phyloP scores from a whole-genome alignment of 2,888 invertebrate genomes.

The Allacma fusca region DNA sequence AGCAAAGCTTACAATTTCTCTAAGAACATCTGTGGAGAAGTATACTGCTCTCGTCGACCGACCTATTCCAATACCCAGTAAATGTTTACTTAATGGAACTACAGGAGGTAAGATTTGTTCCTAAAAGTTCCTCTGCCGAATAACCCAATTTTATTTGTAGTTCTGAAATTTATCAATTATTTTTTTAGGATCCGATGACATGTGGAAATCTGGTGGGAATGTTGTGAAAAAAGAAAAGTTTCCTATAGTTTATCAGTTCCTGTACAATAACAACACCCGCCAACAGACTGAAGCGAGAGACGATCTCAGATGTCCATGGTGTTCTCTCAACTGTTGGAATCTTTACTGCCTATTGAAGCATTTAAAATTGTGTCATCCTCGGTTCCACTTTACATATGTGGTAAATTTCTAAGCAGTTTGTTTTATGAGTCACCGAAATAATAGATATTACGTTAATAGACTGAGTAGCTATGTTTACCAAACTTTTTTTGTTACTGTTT shows the following conservation, averaged over 20 bases:
- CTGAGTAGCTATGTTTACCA: too few species aligned
- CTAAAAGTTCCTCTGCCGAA: background rate
- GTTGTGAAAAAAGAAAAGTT: constrained; percentile 63
- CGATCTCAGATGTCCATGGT: constrained; percentile 95
- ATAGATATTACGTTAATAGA: too few species aligned
- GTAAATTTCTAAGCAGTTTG: too few species aligned
- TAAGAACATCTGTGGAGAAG: constrained; percentile 41
- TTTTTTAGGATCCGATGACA: constrained; percentile 20
- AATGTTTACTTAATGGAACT: constrained; percentile 8
- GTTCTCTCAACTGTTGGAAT: constrained; percentile 85
- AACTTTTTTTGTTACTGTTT: constrained; percentile 12
- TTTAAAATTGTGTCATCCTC: constrained; percentile 89
- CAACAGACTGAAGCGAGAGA: constrained; percentile 95
- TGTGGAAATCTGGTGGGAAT: constrained; percentile 4
- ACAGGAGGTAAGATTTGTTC: background rate
- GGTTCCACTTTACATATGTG: constrained; percentile 91
- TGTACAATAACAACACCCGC: constrained; percentile 92
- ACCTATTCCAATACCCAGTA: constrained; percentile 8
- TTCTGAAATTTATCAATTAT: too few species aligned
- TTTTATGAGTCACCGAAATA: too few species aligned
- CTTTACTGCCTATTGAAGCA: constrained; percentile 92
- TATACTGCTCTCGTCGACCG: constrained; percentile 24
- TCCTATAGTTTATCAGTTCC: constrained; percentile 88
- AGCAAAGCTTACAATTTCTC: constrained; percentile 45
- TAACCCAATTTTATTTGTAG: too few species aligned